Percentiles rank a stretch among this genome's conserved stretches.
Conservation (phyloP, 2,888 invertebrate species). For the Cetonia aurata region DNA sequence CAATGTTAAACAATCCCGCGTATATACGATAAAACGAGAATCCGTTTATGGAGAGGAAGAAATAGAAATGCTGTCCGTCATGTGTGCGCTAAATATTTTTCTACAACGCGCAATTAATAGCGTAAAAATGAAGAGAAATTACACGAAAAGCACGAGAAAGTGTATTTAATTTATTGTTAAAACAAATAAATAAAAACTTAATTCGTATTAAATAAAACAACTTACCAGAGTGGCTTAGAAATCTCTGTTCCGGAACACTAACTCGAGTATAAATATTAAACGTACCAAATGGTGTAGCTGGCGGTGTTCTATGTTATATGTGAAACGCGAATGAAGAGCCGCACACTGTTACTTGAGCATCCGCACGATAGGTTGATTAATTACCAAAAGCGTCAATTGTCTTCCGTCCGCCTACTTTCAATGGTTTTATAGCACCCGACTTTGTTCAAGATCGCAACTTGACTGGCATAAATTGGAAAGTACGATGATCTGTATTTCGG, state of each 20-base stretch:
- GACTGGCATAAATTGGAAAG: conserved; percentile 39
- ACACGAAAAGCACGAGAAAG: not conserved
- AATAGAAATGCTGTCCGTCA: conserved; percentile 10
- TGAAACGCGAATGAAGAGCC: not conserved
- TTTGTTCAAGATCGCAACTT: conserved; percentile 39
- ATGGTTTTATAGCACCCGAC: conserved; percentile 38
- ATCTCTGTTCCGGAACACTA: no score
- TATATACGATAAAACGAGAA: not conserved
- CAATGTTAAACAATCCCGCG: conserved; percentile 39
- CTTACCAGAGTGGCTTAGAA: not conserved
- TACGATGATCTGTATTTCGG: conserved; percentile 33
- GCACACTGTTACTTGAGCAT: conserved; percentile 10
- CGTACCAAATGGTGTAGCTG: no score
- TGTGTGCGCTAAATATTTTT: not conserved
- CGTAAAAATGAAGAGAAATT: not conserved
- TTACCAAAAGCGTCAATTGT: conserved; percentile 38
- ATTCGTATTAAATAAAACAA: not conserved
- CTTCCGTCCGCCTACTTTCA: conserved; percentile 37
- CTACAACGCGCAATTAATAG: not conserved
- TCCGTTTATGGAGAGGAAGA: conserved; percentile 23
- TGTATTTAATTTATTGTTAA: not conserved
- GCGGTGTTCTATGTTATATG: not conserved
- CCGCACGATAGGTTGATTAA: conserved; percentile 26
- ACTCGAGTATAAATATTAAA: no score
- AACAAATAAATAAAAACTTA: not conserved